A percentile compares a stretch with the other conserved stretches of the same genome.
Conservation (phyloP, 2,113 vertebrate species). For the Semnopithecus entellus region DNA sequence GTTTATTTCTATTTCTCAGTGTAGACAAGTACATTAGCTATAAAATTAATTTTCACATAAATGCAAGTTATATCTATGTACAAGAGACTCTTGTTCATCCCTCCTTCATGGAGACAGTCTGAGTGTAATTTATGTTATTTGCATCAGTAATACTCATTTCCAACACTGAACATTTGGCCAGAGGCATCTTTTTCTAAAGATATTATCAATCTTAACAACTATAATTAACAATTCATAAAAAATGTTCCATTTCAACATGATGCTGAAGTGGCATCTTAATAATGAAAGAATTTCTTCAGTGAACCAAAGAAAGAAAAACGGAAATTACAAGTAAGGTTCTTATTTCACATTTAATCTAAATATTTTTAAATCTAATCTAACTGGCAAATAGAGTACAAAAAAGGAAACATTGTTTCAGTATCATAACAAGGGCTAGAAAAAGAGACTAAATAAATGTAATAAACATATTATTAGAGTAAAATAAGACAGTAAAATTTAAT, state of each 20-base stretch:
- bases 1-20: neutral
- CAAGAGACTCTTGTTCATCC: neutral
- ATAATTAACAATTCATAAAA: slow-evolving; percentile 3
- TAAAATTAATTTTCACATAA: slow-evolving; percentile 7
- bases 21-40: neutral
- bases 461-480: neutral
- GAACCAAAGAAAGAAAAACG: slow-evolving; percentile 36
- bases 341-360: slow-evolving; percentile 39
- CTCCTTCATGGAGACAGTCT: neutral
- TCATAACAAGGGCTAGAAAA: neutral
- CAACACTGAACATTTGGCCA: neutral
- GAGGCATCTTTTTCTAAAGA: neutral
- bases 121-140: neutral
- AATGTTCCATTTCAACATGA: neutral
- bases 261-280: slow-evolving; percentile 21
- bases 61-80: neutral
- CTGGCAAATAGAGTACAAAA: neutral
- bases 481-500: neutral
- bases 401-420: neutral
- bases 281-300: slow-evolving; percentile 35
- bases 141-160: neutral
- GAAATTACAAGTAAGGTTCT: neutral
- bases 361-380: neutral
- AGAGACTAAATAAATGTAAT: neutral
- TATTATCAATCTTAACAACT: neutral